These are phyloP conservation scores for Metridium senile DNA, from an alignment of 92 coral and sea anemone species.

Conservation along the genomic window DNA sequence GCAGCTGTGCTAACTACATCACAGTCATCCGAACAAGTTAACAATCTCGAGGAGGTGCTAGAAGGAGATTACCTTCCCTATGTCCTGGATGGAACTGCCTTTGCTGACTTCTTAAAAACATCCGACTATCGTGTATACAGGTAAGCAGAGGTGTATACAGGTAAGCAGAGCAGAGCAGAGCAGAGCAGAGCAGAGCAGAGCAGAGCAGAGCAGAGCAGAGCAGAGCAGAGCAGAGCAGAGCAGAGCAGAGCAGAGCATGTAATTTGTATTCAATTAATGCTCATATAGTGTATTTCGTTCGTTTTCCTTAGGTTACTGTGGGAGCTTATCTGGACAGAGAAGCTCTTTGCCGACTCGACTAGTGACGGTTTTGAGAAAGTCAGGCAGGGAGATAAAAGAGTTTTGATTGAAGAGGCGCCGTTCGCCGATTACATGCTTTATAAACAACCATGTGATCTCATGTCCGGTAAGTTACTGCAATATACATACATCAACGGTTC, in stretches of 20 bases:
- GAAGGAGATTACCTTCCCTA: slow-evolving; percentile 17
- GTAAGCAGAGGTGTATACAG: neutral
- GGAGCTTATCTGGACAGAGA: slow-evolving; percentile 34
- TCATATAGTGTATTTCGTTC: too few relatives aligned
- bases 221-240: too few relatives aligned
- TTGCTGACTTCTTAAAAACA: slow-evolving; percentile 23
- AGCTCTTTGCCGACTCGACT: slow-evolving; percentile 23
- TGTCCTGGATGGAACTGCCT: slow-evolving; percentile 32
- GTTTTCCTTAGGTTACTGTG: slow-evolving; percentile 19
- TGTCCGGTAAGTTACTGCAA: slow-evolving; percentile 41
- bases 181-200: too few relatives aligned
- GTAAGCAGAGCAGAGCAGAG: too few relatives aligned
- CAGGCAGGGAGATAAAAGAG: slow-evolving; percentile 24
- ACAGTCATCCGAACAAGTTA: slow-evolving; percentile 1
- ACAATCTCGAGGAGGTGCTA: slow-evolving; percentile 44
- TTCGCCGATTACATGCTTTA: slow-evolving; percentile 41
- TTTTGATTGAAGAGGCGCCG: slow-evolving; percentile 54
- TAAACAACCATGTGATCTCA: slow-evolving; percentile 54
- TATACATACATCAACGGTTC: too few relatives aligned
- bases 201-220: too few relatives aligned
- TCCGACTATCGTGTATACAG: slow-evolving; percentile 40
- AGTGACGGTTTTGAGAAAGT: slow-evolving; percentile 40
- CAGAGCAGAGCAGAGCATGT: too few relatives aligned
- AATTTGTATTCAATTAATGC: too few relatives aligned
- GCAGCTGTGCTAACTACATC: slow-evolving; percentile 51